These are phyloP conservation scores for Caenorhabditis becei DNA, from an alignment of 2,888 invertebrate species.

Conservation along the genomic window DNA sequence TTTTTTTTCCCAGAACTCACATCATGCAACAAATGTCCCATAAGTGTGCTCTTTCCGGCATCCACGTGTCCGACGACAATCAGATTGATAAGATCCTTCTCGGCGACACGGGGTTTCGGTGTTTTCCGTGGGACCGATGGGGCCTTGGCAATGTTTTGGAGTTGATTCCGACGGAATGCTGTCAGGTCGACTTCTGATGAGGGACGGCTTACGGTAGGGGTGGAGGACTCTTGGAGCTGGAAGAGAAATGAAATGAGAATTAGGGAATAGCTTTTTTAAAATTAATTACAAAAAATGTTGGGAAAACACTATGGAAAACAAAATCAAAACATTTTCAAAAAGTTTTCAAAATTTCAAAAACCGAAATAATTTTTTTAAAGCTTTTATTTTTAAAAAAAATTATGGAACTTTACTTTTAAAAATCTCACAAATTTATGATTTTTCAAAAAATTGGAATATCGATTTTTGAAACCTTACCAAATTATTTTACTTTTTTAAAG, in stretches of 20 bases:
- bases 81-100: slow-evolving; percentile 77
- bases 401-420: no score
- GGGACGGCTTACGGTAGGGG: slow-evolving; percentile 22
- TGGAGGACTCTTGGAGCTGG: slow-evolving; percentile 24
- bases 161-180: slow-evolving; percentile 64
- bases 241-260: not conserved
- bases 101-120: slow-evolving; percentile 40
- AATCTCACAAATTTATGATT: no score
- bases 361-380: no score
- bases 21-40: slow-evolving; percentile 92
- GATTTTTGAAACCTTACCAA: no score
- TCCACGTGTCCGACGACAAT: slow-evolving; percentile 91
- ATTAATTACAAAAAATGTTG: not conserved
- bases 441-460: no score
- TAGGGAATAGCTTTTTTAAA: not conserved
- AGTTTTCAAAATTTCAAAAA: no score
- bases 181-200: slow-evolving; percentile 58
- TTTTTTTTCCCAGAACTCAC: slow-evolving; percentile 74
- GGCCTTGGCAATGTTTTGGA: slow-evolving; percentile 64
- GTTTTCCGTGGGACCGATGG: slow-evolving; percentile 61
- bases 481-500: no score
- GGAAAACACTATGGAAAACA: no score
- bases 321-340: no score
- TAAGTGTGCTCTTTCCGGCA: slow-evolving; percentile 96
- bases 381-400: no score